phyloP scores from a whole-genome alignment of 2,797 vertebrate species.

The Phataginus tricuspis region DNA sequence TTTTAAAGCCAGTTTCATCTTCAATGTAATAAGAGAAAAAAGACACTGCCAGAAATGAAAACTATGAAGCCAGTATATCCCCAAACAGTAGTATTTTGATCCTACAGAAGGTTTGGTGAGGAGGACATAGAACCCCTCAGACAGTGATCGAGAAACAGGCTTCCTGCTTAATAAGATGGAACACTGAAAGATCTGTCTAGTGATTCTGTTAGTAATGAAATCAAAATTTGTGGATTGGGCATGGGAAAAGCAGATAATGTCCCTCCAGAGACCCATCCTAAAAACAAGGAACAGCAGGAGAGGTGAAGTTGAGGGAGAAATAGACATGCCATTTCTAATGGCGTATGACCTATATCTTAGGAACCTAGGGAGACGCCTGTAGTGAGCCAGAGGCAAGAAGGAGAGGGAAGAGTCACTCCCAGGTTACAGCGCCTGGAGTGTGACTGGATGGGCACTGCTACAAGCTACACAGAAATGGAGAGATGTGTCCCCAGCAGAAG shows the following conservation, averaged over 20 bases:
- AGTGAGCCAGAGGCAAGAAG: background rate
- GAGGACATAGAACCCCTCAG: background rate
- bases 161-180: background rate
- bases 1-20: background rate
- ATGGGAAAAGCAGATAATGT: slow-evolving; percentile 51
- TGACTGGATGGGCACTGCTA: background rate
- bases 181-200: background rate
- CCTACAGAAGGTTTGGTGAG: background rate
- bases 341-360: background rate
- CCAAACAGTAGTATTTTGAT: background rate
- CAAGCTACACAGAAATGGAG: background rate
- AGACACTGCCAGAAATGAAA: background rate
- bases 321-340: slow-evolving; percentile 25
- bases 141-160: background rate
- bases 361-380: background rate
- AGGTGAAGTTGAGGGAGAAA: background rate
- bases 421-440: background rate
- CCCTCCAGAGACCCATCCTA: background rate
- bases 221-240: background rate
- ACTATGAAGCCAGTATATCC: background rate
- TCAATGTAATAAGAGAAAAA: slow-evolving; percentile 1
- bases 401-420: background rate
- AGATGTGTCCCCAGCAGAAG: background rate
- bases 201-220: slow-evolving; percentile 47
- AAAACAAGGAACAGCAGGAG: slow-evolving; percentile 45